phyloP scores from a whole-genome alignment of 2,888 invertebrate genomes.

The Himalopsyche kuldschensis region DNA sequence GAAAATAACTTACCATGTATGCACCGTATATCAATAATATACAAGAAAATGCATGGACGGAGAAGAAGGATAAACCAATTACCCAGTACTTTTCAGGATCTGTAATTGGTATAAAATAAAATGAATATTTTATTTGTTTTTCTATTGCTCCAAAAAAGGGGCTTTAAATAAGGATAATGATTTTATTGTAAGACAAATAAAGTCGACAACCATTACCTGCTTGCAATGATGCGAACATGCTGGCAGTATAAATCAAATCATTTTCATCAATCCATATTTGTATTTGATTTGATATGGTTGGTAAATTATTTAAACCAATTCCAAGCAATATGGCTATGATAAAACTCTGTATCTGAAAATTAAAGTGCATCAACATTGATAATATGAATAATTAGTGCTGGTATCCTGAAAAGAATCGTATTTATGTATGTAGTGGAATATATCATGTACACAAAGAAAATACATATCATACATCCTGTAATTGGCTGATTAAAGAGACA shows the following conservation, averaged over 20 bases:
- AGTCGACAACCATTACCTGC: not conserved
- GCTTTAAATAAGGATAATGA: not conserved
- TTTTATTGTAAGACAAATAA: not conserved
- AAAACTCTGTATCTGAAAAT: slow-evolving; percentile 28
- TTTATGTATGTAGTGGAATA: too few species aligned
- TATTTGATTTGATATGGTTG: slow-evolving; percentile 20
- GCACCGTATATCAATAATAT: slow-evolving; percentile 30
- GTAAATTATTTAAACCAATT: slow-evolving; percentile 6
- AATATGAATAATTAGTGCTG: too few species aligned
- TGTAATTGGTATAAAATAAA: slow-evolving; percentile 2
- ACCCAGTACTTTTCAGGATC: slow-evolving; percentile 34
- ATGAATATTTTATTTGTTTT: too few species aligned
- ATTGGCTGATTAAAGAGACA: too few species aligned
- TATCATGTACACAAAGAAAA: too few species aligned
- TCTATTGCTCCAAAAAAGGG: too few species aligned
- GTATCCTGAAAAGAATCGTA: too few species aligned
- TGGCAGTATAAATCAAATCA: slow-evolving; percentile 14
- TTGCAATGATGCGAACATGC: slow-evolving; percentile 8
- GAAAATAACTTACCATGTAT: slow-evolving; percentile 34
- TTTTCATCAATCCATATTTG: slow-evolving; percentile 14
- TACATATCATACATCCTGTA: too few species aligned
- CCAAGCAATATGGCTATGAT: slow-evolving; percentile 8
- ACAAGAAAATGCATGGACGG: slow-evolving; percentile 27
- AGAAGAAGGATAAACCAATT: not conserved
- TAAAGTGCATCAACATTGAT: not conserved